Evolutionary conservation across 37 sponge, comb jelly and placozoan genomes (phyloP).

Genomic region (Axinella damicornis): DNA sequence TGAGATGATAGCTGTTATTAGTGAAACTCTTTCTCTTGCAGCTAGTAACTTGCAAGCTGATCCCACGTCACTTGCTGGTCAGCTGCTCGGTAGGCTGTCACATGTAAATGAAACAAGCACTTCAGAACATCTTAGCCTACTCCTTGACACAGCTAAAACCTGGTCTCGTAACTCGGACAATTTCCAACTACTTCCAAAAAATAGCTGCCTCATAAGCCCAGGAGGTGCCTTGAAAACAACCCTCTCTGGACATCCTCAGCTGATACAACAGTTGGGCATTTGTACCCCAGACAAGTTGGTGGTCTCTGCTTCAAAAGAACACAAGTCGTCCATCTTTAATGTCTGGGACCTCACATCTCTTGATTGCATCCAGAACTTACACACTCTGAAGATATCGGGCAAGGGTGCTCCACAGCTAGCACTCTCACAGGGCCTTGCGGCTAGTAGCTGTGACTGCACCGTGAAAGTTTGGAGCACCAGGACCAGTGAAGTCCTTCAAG

Average conservation of each 20-base stretch:
- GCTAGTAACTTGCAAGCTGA: constrained; percentile 30
- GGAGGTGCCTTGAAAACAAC: constrained; percentile 69
- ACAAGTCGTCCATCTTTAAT: constrained; percentile 20
- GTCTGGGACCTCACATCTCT: constrained; percentile 59
- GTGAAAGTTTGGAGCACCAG: constrained; percentile 26
- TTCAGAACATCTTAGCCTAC: neutral
- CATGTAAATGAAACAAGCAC: neutral
- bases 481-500: constrained; percentile 5
- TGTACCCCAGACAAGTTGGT: neutral
- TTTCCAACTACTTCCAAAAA: constrained; percentile 29
- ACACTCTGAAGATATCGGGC: constrained; percentile 19
- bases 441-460: constrained; percentile 6
- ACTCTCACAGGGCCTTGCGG: neutral
- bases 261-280: constrained; percentile 21
- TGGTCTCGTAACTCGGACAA: constrained; percentile 19
- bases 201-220: constrained; percentile 63
- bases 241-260: constrained; percentile 56
- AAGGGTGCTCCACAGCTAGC: neutral
- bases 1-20: constrained; percentile 15
- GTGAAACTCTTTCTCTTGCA: constrained; percentile 57
- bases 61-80: constrained; percentile 38
- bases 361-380: constrained; percentile 30
- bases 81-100: constrained; percentile 54
- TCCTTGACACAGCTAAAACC: constrained; percentile 15
- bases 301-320: constrained; percentile 50